Conservation (phyloP, 2,113 vertebrate species). For the Anser cygnoides region DNA sequence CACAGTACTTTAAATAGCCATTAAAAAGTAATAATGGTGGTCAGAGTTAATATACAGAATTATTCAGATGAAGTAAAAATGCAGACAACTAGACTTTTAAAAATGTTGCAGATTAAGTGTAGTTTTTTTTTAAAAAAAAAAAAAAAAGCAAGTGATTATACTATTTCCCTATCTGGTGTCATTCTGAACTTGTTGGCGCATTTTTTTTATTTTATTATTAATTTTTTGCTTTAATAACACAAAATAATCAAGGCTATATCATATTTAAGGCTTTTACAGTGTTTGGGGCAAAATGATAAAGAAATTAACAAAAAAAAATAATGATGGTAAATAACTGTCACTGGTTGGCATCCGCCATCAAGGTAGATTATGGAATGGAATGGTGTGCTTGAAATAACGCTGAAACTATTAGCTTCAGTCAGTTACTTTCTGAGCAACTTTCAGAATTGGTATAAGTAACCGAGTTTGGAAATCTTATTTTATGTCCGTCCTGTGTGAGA, state of each 20-base stretch:
- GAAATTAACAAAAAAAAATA: not conserved
- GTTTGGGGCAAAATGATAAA: not conserved
- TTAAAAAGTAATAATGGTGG: not conserved
- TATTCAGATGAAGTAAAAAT: not conserved
- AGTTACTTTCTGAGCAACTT: not conserved
- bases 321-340: not conserved
- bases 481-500: not conserved
- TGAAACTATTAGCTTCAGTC: not conserved
- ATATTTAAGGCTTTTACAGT: not conserved
- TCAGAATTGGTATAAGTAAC: not conserved
- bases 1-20: not conserved
- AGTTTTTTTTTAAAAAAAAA: not conserved
- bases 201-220: not conserved
- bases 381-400: not conserved
- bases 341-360: not conserved
- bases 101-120: not conserved
- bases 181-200: not conserved
- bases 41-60: not conserved
- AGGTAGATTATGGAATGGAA: not conserved
- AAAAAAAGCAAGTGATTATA: not conserved
- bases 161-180: not conserved
- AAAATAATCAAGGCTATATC: not conserved
- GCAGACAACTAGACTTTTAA: not conserved
- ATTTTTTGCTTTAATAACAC: not conserved
- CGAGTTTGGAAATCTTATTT: not conserved